Evolutionary conservation across 2,888 invertebrate genomes (phyloP).

Genomic region (Agonopterix arenella): DNA sequence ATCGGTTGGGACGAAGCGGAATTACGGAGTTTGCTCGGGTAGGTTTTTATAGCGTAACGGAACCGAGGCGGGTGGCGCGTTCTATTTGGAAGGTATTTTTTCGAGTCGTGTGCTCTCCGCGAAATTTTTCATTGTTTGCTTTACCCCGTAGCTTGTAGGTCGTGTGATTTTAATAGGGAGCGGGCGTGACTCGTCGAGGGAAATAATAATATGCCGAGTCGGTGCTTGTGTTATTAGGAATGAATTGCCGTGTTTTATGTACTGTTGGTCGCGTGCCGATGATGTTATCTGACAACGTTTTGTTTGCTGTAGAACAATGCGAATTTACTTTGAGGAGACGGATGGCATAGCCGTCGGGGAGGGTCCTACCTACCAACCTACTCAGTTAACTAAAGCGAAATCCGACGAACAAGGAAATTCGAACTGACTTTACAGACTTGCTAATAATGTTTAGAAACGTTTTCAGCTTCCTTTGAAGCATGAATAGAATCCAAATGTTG

Average conservation of each 20-base stretch:
- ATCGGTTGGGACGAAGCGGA: constrained; percentile 63
- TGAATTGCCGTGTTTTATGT: constrained; percentile 33
- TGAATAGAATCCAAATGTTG: constrained; percentile 2
- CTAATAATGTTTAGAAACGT: constrained; percentile 1
- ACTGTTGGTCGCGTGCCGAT: constrained; percentile 6
- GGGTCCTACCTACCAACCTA: too few relatives aligned
- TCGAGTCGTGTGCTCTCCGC: constrained; percentile 38
- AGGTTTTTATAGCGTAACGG: constrained; percentile 62
- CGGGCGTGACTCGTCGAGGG: constrained; percentile 32
- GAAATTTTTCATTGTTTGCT: constrained; percentile 62
- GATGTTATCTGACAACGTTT: neutral
- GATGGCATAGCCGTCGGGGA: too few relatives aligned
- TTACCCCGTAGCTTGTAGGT: constrained; percentile 43
- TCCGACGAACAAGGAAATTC: too few relatives aligned
- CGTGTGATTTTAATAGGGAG: constrained; percentile 59
- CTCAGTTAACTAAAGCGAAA: too few relatives aligned
- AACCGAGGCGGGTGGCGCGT: constrained; percentile 52
- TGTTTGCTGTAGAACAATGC: too few relatives aligned
- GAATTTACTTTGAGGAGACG: too few relatives aligned
- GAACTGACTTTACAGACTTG: too few relatives aligned
- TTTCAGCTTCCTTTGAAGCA: neutral
- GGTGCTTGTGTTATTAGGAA: constrained; percentile 13
- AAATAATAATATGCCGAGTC: constrained; percentile 28
- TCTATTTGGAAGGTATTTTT: constrained; percentile 62
- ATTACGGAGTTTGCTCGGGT: constrained; percentile 71